Evolutionary conservation across 2,797 vertebrate species (phyloP).

Genomic region (Mus minutoides): DNA sequence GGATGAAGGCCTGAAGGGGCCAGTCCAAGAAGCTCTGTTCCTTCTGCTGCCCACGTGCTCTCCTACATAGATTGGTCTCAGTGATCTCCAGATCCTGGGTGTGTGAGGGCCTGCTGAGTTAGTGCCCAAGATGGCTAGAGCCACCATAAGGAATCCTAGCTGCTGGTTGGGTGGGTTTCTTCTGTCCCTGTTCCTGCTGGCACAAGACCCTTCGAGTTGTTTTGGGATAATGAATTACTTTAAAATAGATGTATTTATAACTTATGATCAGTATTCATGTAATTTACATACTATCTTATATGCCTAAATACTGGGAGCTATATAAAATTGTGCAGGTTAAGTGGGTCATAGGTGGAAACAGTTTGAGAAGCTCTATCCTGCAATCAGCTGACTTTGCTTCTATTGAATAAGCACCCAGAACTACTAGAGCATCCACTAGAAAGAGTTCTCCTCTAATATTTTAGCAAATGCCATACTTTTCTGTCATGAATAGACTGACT

Average conservation of each 20-base stretch:
- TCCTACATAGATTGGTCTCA: too few relatives aligned
- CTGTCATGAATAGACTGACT: not conserved
- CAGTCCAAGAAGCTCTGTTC: too few relatives aligned
- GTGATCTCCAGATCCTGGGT: too few relatives aligned
- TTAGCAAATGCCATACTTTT: not conserved
- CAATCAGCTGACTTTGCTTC: not conserved
- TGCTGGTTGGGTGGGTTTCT: too few relatives aligned
- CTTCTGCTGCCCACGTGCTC: too few relatives aligned
- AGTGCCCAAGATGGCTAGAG: too few relatives aligned
- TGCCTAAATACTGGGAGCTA: not conserved
- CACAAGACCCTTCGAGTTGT: too few relatives aligned
- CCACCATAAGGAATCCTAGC: too few relatives aligned
- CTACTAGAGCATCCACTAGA: not conserved
- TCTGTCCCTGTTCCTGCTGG: too few relatives aligned
- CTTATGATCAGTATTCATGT: not conserved
- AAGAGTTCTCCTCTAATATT: not conserved
- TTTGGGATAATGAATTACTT: not conserved
- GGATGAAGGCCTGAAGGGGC: too few relatives aligned
- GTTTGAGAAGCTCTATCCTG: not conserved
- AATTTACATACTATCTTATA: not conserved
- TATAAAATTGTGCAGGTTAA: not conserved
- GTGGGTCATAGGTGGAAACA: not conserved
- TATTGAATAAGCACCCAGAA: not conserved
- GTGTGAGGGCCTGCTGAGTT: too few relatives aligned
- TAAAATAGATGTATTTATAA: not conserved